These are phyloP conservation scores for Drosophila ficusphila DNA, from an alignment of 1,140 invertebrate species.

Conservation along the genomic window DNA sequence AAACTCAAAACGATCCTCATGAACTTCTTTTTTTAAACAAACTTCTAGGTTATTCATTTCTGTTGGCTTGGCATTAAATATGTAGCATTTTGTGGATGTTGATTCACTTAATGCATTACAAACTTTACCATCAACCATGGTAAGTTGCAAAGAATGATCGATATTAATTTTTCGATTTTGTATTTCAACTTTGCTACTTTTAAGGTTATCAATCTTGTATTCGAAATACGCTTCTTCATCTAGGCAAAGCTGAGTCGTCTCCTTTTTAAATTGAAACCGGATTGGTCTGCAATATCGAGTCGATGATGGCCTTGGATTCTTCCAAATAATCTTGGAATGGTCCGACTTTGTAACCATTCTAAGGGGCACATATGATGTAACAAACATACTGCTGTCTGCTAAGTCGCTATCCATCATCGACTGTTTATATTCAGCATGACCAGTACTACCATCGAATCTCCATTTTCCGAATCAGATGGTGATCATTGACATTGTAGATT, in stretches of 20 bases:
- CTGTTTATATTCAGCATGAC: conserved; percentile 26
- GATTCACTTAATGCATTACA: conserved; percentile 29
- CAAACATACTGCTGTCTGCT: conserved; percentile 24
- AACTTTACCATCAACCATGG: conserved; percentile 51
- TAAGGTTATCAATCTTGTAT: no score
- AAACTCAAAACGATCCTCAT: no score
- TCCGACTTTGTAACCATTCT: not conserved
- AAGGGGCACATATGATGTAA: conserved; percentile 31
- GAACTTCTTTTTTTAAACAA: no score
- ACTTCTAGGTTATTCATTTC: no score
- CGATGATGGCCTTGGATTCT: no score
- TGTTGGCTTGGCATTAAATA: conserved; percentile 14
- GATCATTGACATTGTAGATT: not conserved
- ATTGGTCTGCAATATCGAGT: no score
- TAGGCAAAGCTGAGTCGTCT: no score
- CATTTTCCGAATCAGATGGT: not conserved
- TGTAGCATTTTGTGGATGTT: conserved; percentile 12
- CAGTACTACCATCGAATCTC: not conserved
- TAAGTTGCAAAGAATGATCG: conserved; percentile 40
- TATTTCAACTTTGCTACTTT: no score
- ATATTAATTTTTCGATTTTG: conserved; percentile 20
- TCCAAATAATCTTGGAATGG: conserved; percentile 21
- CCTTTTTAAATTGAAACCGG: no score
- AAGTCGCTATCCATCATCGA: conserved; percentile 5
- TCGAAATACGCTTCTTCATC: no score